Evolutionary conservation across 2,888 invertebrate species (phyloP).

Genomic region (Noctua janthina): DNA sequence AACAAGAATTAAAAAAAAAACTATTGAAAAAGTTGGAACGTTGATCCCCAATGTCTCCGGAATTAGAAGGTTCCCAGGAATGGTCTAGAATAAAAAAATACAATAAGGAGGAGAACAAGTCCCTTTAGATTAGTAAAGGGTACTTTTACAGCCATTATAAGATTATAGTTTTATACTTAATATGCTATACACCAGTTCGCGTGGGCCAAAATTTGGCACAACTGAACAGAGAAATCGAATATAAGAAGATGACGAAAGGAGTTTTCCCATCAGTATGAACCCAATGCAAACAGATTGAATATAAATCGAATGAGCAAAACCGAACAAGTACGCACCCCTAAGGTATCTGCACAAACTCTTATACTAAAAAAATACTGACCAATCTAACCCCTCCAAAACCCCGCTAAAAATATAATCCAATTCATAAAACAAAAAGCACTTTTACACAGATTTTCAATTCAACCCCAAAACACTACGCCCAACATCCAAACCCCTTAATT

Average conservation of each 20-base stretch:
- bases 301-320: not conserved
- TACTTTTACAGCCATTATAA: no score
- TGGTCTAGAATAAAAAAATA: no score
- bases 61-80: no score
- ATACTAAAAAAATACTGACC: constrained; percentile 1
- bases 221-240: no score
- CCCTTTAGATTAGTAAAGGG: no score
- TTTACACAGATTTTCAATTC: constrained; percentile 66
- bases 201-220: no score
- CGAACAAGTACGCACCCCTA: not conserved
- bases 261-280: not conserved
- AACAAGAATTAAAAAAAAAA: no score
- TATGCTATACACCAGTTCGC: no score
- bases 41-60: no score
- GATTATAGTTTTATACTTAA: no score
- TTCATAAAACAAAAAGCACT: constrained; percentile 61
- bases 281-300: not conserved
- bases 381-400: not conserved
- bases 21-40: no score
- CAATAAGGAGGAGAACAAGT: no score
- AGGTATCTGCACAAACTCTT: not conserved
- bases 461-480: constrained; percentile 66
- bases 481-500: constrained; percentile 81
- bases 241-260: not conserved
- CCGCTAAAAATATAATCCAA: constrained; percentile 49